Percentiles rank a stretch among this genome's conserved stretches.
These are phyloP conservation scores for Nycteola revayana DNA, from an alignment of 2,888 invertebrate genomes.

Conservation along the genomic window DNA sequence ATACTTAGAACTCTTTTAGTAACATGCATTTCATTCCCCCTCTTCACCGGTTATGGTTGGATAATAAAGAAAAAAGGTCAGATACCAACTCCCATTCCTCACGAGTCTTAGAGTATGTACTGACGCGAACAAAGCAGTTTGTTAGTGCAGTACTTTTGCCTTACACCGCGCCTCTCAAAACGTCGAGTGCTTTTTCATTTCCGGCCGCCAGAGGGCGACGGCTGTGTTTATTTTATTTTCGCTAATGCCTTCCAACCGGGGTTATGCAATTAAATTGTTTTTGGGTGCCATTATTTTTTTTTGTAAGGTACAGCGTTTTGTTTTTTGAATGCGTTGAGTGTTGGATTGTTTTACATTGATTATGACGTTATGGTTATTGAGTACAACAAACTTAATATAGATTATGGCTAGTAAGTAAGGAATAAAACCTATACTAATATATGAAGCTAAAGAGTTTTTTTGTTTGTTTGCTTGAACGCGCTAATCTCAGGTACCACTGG, in stretches of 20 bases:
- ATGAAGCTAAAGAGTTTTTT: too few species aligned
- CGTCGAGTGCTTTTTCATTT: constrained; percentile 60
- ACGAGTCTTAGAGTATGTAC: constrained; percentile 22
- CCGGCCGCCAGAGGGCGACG: constrained; percentile 53
- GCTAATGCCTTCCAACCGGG: constrained; percentile 49
- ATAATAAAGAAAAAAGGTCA: too few species aligned
- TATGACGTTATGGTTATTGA: neutral
- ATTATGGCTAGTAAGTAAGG: too few species aligned
- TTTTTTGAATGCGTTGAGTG: constrained; percentile 4
- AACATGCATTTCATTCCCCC: too few species aligned
- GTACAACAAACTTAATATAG: too few species aligned
- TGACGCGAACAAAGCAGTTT: constrained; percentile 59
- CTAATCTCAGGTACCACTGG: too few species aligned
- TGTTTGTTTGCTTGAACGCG: too few species aligned
- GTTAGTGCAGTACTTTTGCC: constrained; percentile 56
- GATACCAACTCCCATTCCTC: constrained; percentile 7
- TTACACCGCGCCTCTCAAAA: constrained; percentile 44
- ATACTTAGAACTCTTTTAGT: too few species aligned
- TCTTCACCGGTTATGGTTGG: too few species aligned
- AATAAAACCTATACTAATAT: too few species aligned
- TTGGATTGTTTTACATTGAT: neutral
- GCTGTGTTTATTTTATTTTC: constrained; percentile 51
- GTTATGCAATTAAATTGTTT: constrained; percentile 57
- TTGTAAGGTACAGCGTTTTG: constrained; percentile 21
- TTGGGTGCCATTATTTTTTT: constrained; percentile 33